A percentile compares a stretch with the other conserved stretches of the same genome.
These are phyloP conservation scores for Ailuropoda melanoleuca DNA, from an alignment of 2,113 vertebrate genomes.

Conservation along the genomic window DNA sequence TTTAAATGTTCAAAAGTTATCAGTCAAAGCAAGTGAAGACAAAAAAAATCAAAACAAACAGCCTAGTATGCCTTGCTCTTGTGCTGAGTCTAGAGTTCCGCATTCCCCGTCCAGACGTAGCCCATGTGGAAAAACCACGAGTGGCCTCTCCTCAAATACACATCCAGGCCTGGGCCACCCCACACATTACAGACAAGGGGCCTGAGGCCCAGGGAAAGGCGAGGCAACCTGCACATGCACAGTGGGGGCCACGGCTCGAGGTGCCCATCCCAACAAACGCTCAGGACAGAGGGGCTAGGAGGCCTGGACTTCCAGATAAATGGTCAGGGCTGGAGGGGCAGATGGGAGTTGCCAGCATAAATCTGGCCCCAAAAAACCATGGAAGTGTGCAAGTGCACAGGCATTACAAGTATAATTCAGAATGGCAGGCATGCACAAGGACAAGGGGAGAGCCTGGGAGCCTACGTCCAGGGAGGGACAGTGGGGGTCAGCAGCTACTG, in stretches of 20 bases:
- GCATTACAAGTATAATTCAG: background rate
- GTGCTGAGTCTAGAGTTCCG: background rate
- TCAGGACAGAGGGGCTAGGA: background rate
- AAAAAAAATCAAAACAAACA: background rate
- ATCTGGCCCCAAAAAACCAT: background rate
- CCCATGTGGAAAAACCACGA: background rate
- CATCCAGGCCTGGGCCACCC: background rate
- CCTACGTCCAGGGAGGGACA: background rate
- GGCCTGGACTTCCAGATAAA: background rate
- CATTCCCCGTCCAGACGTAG: background rate
- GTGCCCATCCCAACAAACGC: background rate
- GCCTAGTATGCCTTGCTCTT: background rate
- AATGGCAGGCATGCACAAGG: background rate
- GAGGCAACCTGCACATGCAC: rapidly evolving
- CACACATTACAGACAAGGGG: background rate
- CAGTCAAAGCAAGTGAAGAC: background rate
- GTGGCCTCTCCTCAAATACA: background rate
- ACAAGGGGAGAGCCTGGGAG: background rate
- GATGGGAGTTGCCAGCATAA: background rate
- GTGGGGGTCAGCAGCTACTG: background rate
- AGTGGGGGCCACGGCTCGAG: background rate
- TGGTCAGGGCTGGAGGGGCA: background rate
- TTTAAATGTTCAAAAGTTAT: constrained; percentile 38
- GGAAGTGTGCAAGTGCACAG: background rate
- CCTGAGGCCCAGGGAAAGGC: background rate